These are phyloP conservation scores for Clamator glandarius DNA, from an alignment of 2,797 vertebrate genomes.

Conservation along the genomic window DNA sequence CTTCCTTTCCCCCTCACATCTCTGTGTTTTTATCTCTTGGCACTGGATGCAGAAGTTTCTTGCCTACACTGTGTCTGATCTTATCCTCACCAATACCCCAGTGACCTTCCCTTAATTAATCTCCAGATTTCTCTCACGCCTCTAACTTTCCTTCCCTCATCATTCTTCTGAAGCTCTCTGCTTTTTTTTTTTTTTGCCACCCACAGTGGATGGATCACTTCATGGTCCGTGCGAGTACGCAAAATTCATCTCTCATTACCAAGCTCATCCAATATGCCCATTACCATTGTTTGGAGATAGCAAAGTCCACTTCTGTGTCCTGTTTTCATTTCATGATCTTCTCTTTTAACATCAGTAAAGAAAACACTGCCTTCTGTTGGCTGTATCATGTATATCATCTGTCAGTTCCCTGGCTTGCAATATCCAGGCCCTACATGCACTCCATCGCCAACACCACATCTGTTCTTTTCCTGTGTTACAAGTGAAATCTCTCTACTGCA, in stretches of 20 bases:
- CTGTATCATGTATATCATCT: background rate
- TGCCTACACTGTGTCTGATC: background rate
- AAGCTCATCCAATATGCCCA: background rate
- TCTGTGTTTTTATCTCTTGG: conserved; percentile 2
- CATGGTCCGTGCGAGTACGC: background rate
- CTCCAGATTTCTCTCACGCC: background rate
- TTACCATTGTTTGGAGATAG: background rate
- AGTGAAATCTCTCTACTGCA: background rate
- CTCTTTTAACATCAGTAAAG: background rate
- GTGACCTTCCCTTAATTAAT: background rate
- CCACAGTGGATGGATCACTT: background rate
- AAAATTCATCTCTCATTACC: background rate
- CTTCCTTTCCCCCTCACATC: background rate
- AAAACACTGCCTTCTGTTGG: background rate
- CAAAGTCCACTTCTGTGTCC: background rate
- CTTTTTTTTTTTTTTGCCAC: background rate
- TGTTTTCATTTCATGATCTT: background rate
- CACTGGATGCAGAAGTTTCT: background rate
- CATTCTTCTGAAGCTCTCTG: background rate
- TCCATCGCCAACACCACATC: background rate
- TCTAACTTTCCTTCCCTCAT: background rate
- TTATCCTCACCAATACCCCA: background rate
- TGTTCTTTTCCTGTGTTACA: background rate
- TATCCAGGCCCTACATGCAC: background rate
- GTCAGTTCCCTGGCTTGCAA: background rate